Percentiles rank a stretch among this genome's conserved stretches.
These are phyloP conservation scores for Tragulus kanchil DNA, from an alignment of 2,113 vertebrate genomes.

Conservation along the genomic window DNA sequence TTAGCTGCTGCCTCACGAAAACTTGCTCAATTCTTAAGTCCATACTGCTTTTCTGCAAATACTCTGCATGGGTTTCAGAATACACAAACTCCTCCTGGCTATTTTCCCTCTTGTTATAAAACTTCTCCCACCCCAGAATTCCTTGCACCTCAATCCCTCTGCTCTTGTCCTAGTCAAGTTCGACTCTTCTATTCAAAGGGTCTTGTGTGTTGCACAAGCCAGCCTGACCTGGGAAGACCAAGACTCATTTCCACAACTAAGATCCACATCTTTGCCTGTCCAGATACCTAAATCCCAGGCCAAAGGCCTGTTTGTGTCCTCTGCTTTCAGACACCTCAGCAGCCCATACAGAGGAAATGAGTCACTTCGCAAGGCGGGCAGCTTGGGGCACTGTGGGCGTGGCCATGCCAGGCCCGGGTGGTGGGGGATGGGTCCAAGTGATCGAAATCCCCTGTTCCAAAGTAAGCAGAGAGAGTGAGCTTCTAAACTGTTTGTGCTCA, in stretches of 20 bases:
- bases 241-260: background rate
- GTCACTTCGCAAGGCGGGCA: slow-evolving; percentile 45
- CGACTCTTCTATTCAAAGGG: background rate
- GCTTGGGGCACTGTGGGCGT: slow-evolving; percentile 62
- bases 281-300: background rate
- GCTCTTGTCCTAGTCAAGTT: background rate
- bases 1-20: background rate
- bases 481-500: background rate
- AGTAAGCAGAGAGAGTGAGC: background rate
- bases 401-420: background rate
- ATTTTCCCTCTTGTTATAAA: background rate
- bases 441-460: background rate
- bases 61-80: slow-evolving; percentile 12
- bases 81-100: background rate
- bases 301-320: background rate
- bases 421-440: slow-evolving; percentile 25
- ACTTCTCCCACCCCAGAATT: background rate
- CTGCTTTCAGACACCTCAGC: slow-evolving; percentile 58
- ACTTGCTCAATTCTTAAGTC: background rate
- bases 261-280: background rate
- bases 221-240: background rate
- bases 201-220: background rate
- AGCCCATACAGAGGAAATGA: slow-evolving; percentile 74
- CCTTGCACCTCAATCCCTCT: background rate
- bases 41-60: slow-evolving; percentile 10